Evolutionary conservation across 2,113 vertebrate genomes (phyloP).

Genomic region (Solea senegalensis): DNA sequence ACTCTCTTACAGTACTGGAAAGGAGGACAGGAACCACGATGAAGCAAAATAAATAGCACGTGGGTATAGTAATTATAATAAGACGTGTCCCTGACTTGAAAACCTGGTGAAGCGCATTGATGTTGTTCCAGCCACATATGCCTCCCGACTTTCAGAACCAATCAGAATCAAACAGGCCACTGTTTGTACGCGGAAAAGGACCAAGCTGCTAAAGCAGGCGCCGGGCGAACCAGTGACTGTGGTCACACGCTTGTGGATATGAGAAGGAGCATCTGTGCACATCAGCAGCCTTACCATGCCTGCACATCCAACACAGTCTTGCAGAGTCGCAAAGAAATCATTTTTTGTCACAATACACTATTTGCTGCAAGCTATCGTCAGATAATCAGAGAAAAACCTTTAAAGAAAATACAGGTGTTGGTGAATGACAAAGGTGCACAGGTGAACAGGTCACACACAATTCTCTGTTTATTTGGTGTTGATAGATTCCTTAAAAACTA

Average conservation of each 20-base stretch:
- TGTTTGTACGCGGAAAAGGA: conserved; percentile 48
- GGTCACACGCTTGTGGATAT: conserved; percentile 73
- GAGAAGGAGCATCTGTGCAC: conserved; percentile 79
- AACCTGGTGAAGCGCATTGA: conserved; percentile 79
- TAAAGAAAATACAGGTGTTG: too few relatives aligned
- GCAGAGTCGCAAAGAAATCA: too few relatives aligned
- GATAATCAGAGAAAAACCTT: too few relatives aligned
- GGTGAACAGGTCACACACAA: too few relatives aligned
- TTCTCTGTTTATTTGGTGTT: too few relatives aligned
- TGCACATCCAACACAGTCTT: conserved; percentile 59
- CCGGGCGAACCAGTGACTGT: conserved; percentile 62
- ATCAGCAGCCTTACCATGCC: conserved; percentile 60
- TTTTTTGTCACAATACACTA: conserved; percentile 25
- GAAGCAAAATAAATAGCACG: conserved; percentile 63
- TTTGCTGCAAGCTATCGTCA: background rate
- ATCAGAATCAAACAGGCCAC: conserved; percentile 77
- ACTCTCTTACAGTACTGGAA: conserved; percentile 32
- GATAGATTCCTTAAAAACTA: too few relatives aligned
- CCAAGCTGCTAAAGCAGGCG: conserved; percentile 53
- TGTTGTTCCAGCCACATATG: conserved; percentile 79
- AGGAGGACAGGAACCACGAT: conserved; percentile 55
- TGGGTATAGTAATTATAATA: conserved; percentile 75
- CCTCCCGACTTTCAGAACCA: conserved; percentile 76
- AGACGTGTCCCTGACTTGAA: conserved; percentile 76
- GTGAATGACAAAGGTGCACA: too few relatives aligned